Evolutionary conservation across 2,888 invertebrate species (phyloP).

Genomic region (Chloroclysta siterata): DNA sequence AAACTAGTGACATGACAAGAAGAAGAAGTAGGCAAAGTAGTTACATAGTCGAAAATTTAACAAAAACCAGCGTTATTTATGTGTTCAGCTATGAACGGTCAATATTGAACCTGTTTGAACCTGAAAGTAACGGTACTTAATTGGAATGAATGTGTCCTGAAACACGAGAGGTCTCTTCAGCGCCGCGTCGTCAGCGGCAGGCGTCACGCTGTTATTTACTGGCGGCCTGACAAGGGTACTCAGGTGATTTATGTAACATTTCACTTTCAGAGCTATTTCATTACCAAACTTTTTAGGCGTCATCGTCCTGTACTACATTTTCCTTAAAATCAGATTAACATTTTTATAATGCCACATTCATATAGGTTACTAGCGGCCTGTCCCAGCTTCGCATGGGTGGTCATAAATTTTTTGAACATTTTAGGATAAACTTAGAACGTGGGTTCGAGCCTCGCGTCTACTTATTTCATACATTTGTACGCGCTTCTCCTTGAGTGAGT

Average conservation of each 20-base stretch:
- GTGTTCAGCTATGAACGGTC: background rate
- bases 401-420: too few species aligned
- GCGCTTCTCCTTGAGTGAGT: too few species aligned
- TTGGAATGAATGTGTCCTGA: conserved; percentile 24
- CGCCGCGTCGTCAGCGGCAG: conserved; percentile 57
- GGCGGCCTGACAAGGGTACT: conserved; percentile 70
- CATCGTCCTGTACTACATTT: conserved; percentile 10
- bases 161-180: conserved; percentile 24
- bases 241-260: conserved; percentile 77
- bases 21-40: too few species aligned
- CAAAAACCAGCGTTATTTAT: background rate
- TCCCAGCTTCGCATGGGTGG: too few species aligned
- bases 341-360: too few species aligned
- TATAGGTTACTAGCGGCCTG: too few species aligned
- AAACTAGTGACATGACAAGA: too few species aligned
- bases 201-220: conserved; percentile 69
- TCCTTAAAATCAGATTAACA: background rate
- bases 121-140: conserved; percentile 25
- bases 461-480: too few species aligned
- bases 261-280: conserved; percentile 68
- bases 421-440: too few species aligned
- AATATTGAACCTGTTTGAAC: conserved; percentile 6
- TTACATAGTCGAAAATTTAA: background rate
- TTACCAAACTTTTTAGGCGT: conserved; percentile 46
- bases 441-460: too few species aligned